A percentile compares a stretch with the other conserved stretches of the same genome.
Conservation (phyloP, 2,113 vertebrate species). For the Percina caprodes region DNA sequence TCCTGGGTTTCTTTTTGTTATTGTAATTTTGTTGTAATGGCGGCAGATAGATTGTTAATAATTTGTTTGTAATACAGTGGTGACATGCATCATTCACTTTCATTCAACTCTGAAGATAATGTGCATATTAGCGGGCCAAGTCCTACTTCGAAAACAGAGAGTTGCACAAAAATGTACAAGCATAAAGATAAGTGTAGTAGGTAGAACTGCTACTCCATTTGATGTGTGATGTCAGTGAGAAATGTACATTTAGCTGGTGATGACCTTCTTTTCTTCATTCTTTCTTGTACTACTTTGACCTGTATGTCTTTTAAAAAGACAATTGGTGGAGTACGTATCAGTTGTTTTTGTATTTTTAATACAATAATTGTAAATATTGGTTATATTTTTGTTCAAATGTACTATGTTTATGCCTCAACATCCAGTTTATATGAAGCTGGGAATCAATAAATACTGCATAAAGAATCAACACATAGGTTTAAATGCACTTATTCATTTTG, state of each 20-base stretch:
- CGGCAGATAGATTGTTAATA: constrained; percentile 90
- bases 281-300: constrained; percentile 98
- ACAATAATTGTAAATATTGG: constrained; percentile 99
- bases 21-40: constrained; percentile 83
- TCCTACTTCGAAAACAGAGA: constrained; percentile 87
- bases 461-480: constrained; percentile 77
- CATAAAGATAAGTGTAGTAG: constrained; percentile 96
- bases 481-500: constrained; percentile 74
- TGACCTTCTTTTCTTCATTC: constrained; percentile 89
- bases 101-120: constrained; percentile 91
- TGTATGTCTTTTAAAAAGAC: constrained; percentile 99
- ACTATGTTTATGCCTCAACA: constrained; percentile 99
- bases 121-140: constrained; percentile 92
- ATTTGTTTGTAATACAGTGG: constrained; percentile 95
- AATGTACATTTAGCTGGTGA: constrained; percentile 99
- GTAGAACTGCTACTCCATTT: constrained; percentile 97
- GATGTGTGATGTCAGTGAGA: constrained; percentile 98
- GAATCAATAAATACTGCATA: constrained; percentile 96
- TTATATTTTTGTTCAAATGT: constrained; percentile 99
- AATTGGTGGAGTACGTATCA: constrained; percentile 98
- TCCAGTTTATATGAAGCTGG: constrained; percentile 99
- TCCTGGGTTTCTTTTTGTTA: constrained; percentile 88
- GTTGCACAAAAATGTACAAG: constrained; percentile 97
- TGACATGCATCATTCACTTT: constrained; percentile 93
- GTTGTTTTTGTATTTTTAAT: constrained; percentile 99